phyloP scores from a whole-genome alignment of 2,113 vertebrate genomes.

The Danio rerio region GRCz12tu NC_133178.1:15725501-15726000 shows the following conservation, averaged over 20 bases:
- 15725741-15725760: neutral
- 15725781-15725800: too few relatives aligned
- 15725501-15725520: too few relatives aligned
- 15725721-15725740: neutral
- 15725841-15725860: neutral
- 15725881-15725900: neutral
- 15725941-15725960: too few relatives aligned
- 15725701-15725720: neutral
- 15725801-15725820: too few relatives aligned
- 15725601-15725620: slow-evolving; percentile 40
- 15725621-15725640: neutral
- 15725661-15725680: neutral
- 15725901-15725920: too few relatives aligned
- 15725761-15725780: neutral
- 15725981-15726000: too few relatives aligned
- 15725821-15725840: neutral
- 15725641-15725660: neutral
- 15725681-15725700: neutral
- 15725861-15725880: neutral
- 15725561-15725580: neutral
- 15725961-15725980: too few relatives aligned
- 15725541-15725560: too few relatives aligned
- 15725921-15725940: too few relatives aligned
- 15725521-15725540: too few relatives aligned
- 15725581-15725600: slow-evolving; percentile 32